Percentiles rank a stretch among this genome's conserved stretches.
These are phyloP conservation scores for Phortica okadai DNA, from an alignment of 2,888 invertebrate genomes.

Conservation along the genomic window DNA sequence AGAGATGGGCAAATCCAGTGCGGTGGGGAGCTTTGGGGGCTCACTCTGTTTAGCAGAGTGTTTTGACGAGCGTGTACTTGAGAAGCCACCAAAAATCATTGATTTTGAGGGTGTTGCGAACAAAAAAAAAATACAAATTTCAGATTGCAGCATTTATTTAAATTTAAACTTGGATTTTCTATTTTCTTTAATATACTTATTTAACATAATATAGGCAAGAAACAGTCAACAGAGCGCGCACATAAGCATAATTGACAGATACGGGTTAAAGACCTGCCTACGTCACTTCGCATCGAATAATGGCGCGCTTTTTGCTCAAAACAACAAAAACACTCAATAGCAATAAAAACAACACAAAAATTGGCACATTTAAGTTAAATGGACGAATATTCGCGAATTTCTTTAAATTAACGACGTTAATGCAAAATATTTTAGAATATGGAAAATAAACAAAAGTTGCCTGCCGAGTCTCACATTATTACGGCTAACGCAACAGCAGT, in stretches of 20 bases:
- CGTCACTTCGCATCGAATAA: slow-evolving; percentile 66
- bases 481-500: slow-evolving; percentile 1
- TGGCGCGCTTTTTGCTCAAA: slow-evolving; percentile 72
- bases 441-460: slow-evolving; percentile 56
- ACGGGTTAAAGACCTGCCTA: slow-evolving; percentile 60
- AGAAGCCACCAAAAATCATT: slow-evolving; percentile 61
- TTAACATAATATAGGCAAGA: slow-evolving; percentile 55
- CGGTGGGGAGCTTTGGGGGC: slow-evolving; percentile 45
- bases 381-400: background rate
- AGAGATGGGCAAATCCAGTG: slow-evolving; percentile 38
- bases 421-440: background rate
- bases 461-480: slow-evolving; percentile 42
- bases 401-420: background rate
- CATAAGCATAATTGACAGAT: slow-evolving; percentile 33
- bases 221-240: slow-evolving; percentile 54
- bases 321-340: slow-evolving; percentile 47
- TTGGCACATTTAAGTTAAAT: slow-evolving; percentile 21
- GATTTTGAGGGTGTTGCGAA: background rate
- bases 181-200: slow-evolving; percentile 26
- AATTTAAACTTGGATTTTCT: slow-evolving; percentile 39
- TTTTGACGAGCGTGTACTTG: slow-evolving; percentile 74
- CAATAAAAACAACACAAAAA: slow-evolving; percentile 42
- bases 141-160: slow-evolving; percentile 51
- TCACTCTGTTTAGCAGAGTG: slow-evolving; percentile 45
- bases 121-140: slow-evolving; percentile 52